A percentile compares a stretch with the other conserved stretches of the same genome.
phyloP scores from a whole-genome alignment of 2,113 vertebrate genomes.

The Apaloderma vittatum region DNA sequence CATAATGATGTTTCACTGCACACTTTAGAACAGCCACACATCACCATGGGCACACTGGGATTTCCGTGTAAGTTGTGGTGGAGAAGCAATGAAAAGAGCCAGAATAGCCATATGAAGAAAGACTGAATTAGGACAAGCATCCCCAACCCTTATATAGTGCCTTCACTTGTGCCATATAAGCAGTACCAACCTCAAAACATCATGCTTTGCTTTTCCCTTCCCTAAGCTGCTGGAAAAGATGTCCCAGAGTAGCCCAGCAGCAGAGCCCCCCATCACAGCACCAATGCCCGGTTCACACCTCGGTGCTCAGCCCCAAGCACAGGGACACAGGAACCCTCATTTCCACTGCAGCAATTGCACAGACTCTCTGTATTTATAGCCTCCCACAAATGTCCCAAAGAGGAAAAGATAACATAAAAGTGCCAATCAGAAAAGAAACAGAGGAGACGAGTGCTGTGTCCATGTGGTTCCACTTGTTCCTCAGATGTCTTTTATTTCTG shows the following conservation, averaged over 20 bases:
- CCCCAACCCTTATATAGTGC: not conserved
- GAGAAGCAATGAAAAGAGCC: not conserved
- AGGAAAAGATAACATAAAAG: not conserved
- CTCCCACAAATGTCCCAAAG: not conserved
- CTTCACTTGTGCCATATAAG: not conserved
- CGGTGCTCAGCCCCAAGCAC: not conserved
- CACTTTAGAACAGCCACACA: not conserved
- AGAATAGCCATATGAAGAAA: not conserved
- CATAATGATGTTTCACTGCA: not conserved
- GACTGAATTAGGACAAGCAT: not conserved
- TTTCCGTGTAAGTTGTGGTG: not conserved
- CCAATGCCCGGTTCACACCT: fast-evolving
- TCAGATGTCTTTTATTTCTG: conserved; percentile 51
- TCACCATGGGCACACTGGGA: fast-evolving
- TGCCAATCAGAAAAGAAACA: not conserved
- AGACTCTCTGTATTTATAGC: not conserved
- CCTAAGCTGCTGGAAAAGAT: not conserved
- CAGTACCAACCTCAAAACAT: not conserved
- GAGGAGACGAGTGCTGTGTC: not conserved
- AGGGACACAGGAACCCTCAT: not conserved
- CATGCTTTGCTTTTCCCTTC: not conserved
- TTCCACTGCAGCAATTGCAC: not conserved
- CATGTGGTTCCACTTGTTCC: not conserved
- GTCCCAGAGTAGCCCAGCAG: not conserved
- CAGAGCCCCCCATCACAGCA: not conserved